Evolutionary conservation across 2,888 invertebrate genomes (phyloP), one percentile per base, ranked within the genome.

Genomic region (Aphodius sticticus): DNA sequence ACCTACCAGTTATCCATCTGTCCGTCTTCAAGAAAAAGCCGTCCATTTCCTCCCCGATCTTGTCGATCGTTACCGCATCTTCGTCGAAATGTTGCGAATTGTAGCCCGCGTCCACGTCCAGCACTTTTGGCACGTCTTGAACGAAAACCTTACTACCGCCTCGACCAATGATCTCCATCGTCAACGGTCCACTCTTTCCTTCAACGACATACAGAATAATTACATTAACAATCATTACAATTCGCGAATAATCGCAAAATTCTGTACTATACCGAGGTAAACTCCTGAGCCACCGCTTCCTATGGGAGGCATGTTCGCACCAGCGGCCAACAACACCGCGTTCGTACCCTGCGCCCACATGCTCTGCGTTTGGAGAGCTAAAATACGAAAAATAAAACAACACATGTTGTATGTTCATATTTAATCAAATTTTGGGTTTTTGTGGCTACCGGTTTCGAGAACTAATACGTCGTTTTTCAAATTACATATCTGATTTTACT

Each of bases 221-320:
- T 26, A 26, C 26, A 26, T 2, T 26, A 2, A 26, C 26, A 3
- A 26, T 26, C 26, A 26, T 26, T 26, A 26, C 26, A 26, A 26
- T 26, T 26, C 26, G 26, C 26, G 26, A 26, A 26, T 26, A 26
- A 26, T 26, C 26, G 26, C 74, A 78, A 75, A 26, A 26, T 3
- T 26, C 26, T 26, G 26, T 26, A 26, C 26, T 26, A 26, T 82
- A 86, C 88, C 88, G 78, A 92, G 91, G 86, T 92, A 96, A 78
- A 96, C 94, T n/a, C 96, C 96, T 9, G 93, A 93, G 4, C 96
- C 96, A 53, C 93, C 92, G 83, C 91, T 92, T 2, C 94, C 94
- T 0, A 89, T 85, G 0, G 79, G 80, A 0, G 94, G 93, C 72
- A 91, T 89, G 85, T 94, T 95, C 2, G 94, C 92, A 16, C 95